Conservation (phyloP, 2,888 invertebrate genomes). For the Frankliniella intonsa region DNA sequence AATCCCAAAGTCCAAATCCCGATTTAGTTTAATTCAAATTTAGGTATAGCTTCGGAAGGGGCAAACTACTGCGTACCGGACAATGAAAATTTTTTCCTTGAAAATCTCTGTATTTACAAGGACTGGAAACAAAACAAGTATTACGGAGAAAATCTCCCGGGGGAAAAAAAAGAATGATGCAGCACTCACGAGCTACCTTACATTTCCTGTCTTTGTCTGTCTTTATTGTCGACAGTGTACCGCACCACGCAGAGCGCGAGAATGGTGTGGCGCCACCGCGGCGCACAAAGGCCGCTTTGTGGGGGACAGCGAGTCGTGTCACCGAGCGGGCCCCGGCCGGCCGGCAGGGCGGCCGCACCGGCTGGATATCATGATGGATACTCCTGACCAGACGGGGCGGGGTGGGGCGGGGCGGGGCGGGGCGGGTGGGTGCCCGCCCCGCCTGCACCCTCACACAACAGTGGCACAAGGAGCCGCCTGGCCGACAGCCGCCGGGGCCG, state of each 20-base stretch:
- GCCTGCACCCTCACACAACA: not conserved
- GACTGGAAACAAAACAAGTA: too few species aligned
- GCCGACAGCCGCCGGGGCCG: slow-evolving; percentile 11
- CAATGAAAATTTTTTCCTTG: too few species aligned
- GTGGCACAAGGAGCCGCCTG: not conserved
- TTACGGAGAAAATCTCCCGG: too few species aligned
- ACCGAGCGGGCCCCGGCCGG: not conserved
- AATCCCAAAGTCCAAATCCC: too few species aligned
- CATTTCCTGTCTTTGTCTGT: not conserved
- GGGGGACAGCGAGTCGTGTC: slow-evolving; percentile 3
- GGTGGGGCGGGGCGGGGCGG: not conserved
- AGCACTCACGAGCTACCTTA: too few species aligned
- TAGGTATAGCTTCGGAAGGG: too few species aligned
- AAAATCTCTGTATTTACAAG: too few species aligned
- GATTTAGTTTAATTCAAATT: too few species aligned
- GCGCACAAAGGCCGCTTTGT: slow-evolving; percentile 20
- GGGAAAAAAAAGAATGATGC: too few species aligned
- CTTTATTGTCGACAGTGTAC: not conserved
- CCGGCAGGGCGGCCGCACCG: not conserved
- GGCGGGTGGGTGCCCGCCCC: not conserved
- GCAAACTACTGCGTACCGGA: too few species aligned
- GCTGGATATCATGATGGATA: slow-evolving; percentile 20
- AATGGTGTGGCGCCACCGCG: not conserved
- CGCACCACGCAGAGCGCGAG: not conserved
- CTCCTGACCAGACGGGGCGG: not conserved